Percentiles rank a stretch among this genome's conserved stretches.
phyloP scores from a whole-genome alignment of 2,888 invertebrate genomes.

The Epinotia brunnichana region DNA sequence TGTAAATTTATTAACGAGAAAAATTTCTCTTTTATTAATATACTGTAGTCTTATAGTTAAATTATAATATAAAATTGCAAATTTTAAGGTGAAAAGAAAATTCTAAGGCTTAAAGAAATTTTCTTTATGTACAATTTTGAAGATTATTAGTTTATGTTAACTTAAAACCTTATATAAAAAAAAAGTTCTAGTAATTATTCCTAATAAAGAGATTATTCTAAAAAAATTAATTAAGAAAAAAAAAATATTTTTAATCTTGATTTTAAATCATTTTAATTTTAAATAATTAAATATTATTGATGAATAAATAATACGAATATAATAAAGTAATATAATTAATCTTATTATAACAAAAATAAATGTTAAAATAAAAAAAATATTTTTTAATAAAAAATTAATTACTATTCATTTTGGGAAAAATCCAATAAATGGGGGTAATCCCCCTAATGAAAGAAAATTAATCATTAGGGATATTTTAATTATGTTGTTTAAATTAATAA shows the following conservation, averaged over 20 bases:
- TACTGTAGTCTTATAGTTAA: constrained; percentile 78
- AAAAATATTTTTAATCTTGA: constrained; percentile 65
- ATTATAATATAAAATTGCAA: constrained; percentile 85
- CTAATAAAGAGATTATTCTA: constrained; percentile 59
- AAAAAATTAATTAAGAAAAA: constrained; percentile 59
- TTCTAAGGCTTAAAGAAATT: constrained; percentile 84
- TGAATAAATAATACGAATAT: constrained; percentile 80
- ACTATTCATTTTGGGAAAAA: constrained; percentile 85
- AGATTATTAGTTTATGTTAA: constrained; percentile 85
- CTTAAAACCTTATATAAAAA: constrained; percentile 82
- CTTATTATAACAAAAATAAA: constrained; percentile 79
- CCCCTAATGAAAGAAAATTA: constrained; percentile 83
- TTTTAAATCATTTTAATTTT: constrained; percentile 77
- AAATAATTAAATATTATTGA: constrained; percentile 76
- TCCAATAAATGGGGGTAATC: constrained; percentile 85
- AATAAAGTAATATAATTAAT: constrained; percentile 82
- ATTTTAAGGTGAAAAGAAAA: constrained; percentile 75
- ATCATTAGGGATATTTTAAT: constrained; percentile 80
- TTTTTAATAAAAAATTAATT: constrained; percentile 79
- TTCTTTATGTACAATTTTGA: constrained; percentile 85
- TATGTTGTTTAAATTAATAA: constrained; percentile 65
- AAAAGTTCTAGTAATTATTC: constrained; percentile 68
- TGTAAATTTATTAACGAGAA: constrained; percentile 86
- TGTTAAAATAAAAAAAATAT: constrained; percentile 69
- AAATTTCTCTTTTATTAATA: constrained; percentile 82